Percentiles rank a stretch among this genome's conserved stretches.
Conservation (phyloP, 1,140 invertebrate genomes). For the Eubasilissa regina region DNA sequence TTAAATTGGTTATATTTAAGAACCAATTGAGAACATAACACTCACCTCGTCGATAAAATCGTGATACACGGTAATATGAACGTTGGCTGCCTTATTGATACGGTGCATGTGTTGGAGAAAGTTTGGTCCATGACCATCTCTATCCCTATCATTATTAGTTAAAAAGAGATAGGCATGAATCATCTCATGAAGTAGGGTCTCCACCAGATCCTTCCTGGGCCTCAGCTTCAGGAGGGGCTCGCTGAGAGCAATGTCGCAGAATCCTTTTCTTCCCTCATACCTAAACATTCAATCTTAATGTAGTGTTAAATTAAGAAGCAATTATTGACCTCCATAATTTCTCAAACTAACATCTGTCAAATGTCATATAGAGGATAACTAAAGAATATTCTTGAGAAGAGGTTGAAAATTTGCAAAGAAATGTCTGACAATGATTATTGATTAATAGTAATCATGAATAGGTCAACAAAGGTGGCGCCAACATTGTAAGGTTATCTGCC, state of each 20-base stretch:
- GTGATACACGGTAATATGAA: slow-evolving; percentile 86
- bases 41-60: slow-evolving; percentile 70
- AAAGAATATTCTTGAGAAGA: too few species aligned
- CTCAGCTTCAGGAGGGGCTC: slow-evolving; percentile 92
- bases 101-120: slow-evolving; percentile 95
- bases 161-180: slow-evolving; percentile 98
- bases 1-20: too few species aligned
- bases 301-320: too few species aligned
- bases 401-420: too few species aligned
- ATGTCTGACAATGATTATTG: too few species aligned
- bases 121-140: slow-evolving; percentile 95
- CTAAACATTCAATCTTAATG: slow-evolving; percentile 72
- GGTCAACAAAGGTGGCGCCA: too few species aligned
- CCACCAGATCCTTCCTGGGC: slow-evolving; percentile 93
- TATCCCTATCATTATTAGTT: slow-evolving; percentile 84
- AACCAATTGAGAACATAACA: neutral
- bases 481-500: too few species aligned
- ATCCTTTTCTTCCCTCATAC: slow-evolving; percentile 83
- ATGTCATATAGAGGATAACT: too few species aligned
- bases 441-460: too few species aligned
- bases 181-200: slow-evolving; percentile 99
- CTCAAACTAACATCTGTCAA: too few species aligned
- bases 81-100: slow-evolving; percentile 91
- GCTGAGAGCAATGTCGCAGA: slow-evolving; percentile 90
- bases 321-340: too few species aligned